These are phyloP conservation scores for Chironomus striatipennis DNA, from an alignment of 1,140 invertebrate genomes.

Conservation along the genomic window DNA sequence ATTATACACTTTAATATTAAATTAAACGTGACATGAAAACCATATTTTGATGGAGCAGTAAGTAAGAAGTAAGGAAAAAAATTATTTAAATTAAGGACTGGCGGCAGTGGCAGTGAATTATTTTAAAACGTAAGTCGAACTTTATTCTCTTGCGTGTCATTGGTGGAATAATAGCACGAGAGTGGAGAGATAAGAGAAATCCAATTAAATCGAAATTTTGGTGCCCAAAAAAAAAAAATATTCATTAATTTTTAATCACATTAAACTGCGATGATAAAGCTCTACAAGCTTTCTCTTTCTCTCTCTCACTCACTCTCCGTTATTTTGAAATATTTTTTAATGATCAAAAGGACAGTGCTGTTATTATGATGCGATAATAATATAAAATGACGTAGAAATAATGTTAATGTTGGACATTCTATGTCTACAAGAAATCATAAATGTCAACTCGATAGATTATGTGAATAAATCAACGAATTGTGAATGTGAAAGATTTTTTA, in stretches of 20 bases:
- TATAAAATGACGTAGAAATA: not conserved
- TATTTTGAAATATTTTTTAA: not conserved
- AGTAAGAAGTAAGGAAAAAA: not conserved
- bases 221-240: slow-evolving; percentile 7
- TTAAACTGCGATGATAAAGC: slow-evolving; percentile 7
- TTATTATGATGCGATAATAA: slow-evolving; percentile 9
- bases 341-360: not conserved
- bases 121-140: no score
- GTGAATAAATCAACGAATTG: no score
- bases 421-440: not conserved
- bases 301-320: not conserved
- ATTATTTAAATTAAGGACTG: not conserved
- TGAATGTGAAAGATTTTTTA: no score
- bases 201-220: slow-evolving; percentile 11
- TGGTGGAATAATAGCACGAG: not conserved
- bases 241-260: not conserved
- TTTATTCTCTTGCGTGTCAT: not conserved
- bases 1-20: not conserved
- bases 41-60: not conserved
- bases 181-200: not conserved
- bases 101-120: not conserved
- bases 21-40: slow-evolving; percentile 2
- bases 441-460: not conserved
- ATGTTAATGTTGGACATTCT: not conserved
- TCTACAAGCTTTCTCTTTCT: not conserved